Conservation (phyloP, 1,140 invertebrate genomes). For the Panulirus ornatus region DNA sequence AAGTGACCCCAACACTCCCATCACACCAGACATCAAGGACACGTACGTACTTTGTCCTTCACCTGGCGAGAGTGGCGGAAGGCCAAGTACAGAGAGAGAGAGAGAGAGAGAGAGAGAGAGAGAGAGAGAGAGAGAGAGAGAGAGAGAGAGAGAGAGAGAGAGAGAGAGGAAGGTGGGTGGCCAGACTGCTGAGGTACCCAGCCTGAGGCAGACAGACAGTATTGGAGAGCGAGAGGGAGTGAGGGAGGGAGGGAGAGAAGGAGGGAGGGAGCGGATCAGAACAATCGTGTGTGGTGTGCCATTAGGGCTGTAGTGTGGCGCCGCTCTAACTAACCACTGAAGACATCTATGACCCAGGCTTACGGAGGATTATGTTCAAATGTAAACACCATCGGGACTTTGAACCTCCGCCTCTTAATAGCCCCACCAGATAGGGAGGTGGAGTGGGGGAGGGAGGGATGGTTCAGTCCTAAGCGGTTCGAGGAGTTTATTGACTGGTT, state of each 20-base stretch:
- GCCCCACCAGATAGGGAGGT: no score
- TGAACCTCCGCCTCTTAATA: not conserved
- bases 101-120: constrained; percentile 51
- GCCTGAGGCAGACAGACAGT: constrained; percentile 4
- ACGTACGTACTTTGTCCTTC: not conserved
- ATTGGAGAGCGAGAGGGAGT: constrained; percentile 1
- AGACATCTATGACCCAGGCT: constrained; percentile 39
- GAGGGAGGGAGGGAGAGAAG: no score
- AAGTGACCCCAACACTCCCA: not conserved
- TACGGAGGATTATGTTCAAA: constrained; percentile 38
- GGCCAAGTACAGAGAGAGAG: constrained; percentile 19
- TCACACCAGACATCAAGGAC: not conserved
- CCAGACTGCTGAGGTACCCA: not conserved
- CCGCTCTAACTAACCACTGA: not conserved
- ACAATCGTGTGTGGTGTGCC: not conserved
- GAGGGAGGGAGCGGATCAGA: no score
- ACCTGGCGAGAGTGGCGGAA: not conserved
- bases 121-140: constrained; percentile 47
- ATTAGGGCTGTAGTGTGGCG: constrained; percentile 10
- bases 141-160: constrained; percentile 25
- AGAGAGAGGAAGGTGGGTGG: not conserved
- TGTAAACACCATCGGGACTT: constrained; percentile 30
- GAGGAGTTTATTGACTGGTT: not conserved
- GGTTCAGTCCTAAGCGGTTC: not conserved
- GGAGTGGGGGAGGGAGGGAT: no score